Percentiles rank a stretch among this genome's conserved stretches.
These are phyloP conservation scores for Montipora cactus DNA, from an alignment of 64 coral and sea anemone genomes.

Conservation along the genomic window DNA sequence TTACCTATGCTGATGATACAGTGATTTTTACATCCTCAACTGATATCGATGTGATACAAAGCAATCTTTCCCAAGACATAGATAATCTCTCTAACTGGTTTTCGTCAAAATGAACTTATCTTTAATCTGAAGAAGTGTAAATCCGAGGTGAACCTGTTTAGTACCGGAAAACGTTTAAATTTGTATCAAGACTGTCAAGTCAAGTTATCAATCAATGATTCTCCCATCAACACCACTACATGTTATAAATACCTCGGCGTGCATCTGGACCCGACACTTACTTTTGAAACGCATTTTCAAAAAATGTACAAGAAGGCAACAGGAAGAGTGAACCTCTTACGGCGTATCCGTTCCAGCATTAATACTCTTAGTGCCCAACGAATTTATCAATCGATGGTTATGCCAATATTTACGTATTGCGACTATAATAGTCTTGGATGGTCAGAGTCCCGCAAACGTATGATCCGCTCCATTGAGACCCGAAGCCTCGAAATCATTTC, in stretches of 20 bases:
- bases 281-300: constrained; percentile 60
- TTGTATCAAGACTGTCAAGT: constrained; percentile 40
- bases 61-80: too few relatives aligned
- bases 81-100: too few relatives aligned
- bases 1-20: too few relatives aligned
- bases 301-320: constrained; percentile 76
- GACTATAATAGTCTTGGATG: constrained; percentile 47
- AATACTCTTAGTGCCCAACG: constrained; percentile 44
- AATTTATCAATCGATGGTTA: constrained; percentile 60
- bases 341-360: constrained; percentile 30
- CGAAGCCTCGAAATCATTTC: constrained; percentile 40
- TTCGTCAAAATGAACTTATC: too few relatives aligned
- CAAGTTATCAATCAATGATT: constrained; percentile 37
- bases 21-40: too few relatives aligned
- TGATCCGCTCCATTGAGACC: constrained; percentile 31
- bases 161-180: neutral
- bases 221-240: constrained; percentile 63
- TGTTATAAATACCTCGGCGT: constrained; percentile 64
- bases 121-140: too few relatives aligned
- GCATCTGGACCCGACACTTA: constrained; percentile 71
- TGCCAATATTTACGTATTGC: constrained; percentile 66
- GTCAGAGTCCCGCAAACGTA: constrained; percentile 44
- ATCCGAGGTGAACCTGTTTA: too few relatives aligned
- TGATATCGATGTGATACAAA: too few relatives aligned
- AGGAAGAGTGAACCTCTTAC: constrained; percentile 74